phyloP scores from a whole-genome alignment of 2,113 vertebrate genomes.

The Hemichromis elongatus region DNA sequence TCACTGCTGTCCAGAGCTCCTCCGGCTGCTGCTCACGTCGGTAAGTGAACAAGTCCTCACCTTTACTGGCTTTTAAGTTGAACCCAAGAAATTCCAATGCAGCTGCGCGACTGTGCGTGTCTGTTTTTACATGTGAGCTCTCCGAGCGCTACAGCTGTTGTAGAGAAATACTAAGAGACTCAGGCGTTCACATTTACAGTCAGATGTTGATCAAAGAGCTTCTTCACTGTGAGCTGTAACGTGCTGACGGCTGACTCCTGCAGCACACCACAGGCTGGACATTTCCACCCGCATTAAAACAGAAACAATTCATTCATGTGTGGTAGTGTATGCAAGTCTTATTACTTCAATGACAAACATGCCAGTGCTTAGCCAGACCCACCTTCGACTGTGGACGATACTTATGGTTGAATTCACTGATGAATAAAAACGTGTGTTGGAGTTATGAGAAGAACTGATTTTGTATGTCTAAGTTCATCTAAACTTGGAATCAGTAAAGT shows the following conservation, averaged over 20 bases:
- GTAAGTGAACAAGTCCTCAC: conserved; percentile 38
- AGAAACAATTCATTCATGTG: not conserved
- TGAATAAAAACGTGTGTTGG: not conserved
- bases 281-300: not conserved
- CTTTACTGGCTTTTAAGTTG: not conserved
- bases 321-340: not conserved
- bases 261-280: accelerated
- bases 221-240: not conserved
- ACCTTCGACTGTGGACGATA: not conserved
- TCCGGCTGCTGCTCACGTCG: not conserved
- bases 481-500: not conserved
- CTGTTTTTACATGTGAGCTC: conserved; percentile 34
- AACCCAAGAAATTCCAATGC: not conserved
- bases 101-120: not conserved
- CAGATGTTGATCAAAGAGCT: not conserved
- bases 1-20: not conserved
- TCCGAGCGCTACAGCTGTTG: not conserved
- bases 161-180: not conserved
- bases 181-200: not conserved
- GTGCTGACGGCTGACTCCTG: accelerated
- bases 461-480: not conserved
- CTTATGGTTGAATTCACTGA: not conserved
- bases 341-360: not conserved
- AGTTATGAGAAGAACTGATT: not conserved
- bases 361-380: not conserved